Base-by-base conservation (phyloP, 2,797 vertebrate species). In the Coendou prehensilis region DNA sequence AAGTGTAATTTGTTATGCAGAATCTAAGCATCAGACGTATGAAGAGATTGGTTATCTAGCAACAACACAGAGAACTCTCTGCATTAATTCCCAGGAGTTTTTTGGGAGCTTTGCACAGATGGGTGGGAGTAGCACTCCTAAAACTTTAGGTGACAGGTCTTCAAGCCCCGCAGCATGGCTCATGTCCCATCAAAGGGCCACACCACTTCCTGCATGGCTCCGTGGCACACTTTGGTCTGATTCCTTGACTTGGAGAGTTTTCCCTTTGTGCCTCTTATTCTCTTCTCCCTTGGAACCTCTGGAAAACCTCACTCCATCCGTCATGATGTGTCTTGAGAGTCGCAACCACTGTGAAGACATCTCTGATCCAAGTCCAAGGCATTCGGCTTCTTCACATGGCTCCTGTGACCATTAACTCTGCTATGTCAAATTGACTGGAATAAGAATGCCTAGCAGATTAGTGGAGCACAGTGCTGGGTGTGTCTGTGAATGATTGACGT, bases 21-120 rank as follows among this genome's bases (percentile, higher is more conserved):
- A 54, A 18, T 47, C 8, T 18, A 30, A 82, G 26, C 69, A 4
- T 94, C 63, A 78, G 52, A 88, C 75, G 17, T 8, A 26, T 3
- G 78, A n/a, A 45, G 54, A 54, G 28, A 33, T 20, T 23, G 0
- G n/a, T 91, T 71, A 71, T 18, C 13, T 23, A 26, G 20, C 45
- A 81, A 45, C 9, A 69, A 33, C 15, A 26, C 5, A 15, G 30
- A 83, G 37, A 14, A 3, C 47, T 37, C 18, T 80, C 20, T 26
- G 61, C 50, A 45, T 73, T 13, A 45, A 45, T 50, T 78, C 52
- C 52, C 45, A 52, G 47, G 30, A 17, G 37, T 11, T 22, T 6
- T 18, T 11, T 2, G 11, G 5, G 15, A 17, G 2, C 45, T 61
- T 28, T 10, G 9, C 41, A 5, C 0, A 0, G 1, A 7, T 23